phyloP scores from a whole-genome alignment of 2,113 vertebrate species.

The Acanthisitta chloris region DNA sequence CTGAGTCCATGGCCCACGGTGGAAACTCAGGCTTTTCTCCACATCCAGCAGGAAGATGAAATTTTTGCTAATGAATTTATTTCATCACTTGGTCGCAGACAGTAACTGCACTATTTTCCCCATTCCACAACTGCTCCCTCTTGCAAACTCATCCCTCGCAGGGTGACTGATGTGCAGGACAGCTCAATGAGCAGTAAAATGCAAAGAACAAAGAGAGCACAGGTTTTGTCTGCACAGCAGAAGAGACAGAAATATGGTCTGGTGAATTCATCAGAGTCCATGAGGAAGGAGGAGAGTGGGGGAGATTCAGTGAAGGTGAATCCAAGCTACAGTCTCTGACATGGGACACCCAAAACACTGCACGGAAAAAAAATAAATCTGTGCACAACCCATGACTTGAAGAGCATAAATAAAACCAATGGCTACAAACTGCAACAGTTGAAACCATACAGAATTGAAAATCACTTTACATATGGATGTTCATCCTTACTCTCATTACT shows the following conservation, averaged over 20 bases:
- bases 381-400: background rate
- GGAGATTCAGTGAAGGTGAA: background rate
- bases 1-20: background rate
- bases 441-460: background rate
- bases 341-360: background rate
- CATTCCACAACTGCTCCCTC: background rate
- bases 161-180: background rate
- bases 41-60: background rate
- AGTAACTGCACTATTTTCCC: background rate
- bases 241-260: background rate
- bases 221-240: background rate
- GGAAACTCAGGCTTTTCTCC: background rate
- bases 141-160: background rate
- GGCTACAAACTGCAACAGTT: background rate
- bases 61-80: background rate
- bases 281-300: fast-evolving
- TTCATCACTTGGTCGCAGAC: background rate
- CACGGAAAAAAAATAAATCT: background rate
- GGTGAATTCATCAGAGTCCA: background rate
- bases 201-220: background rate
- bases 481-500: background rate
- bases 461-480: background rate
- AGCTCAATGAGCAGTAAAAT: background rate
- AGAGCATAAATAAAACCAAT: background rate
- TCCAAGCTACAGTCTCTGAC: background rate